These are phyloP conservation scores for Mechanitis messenoides DNA, from an alignment of 2,888 invertebrate genomes.

Conservation along the genomic window DNA sequence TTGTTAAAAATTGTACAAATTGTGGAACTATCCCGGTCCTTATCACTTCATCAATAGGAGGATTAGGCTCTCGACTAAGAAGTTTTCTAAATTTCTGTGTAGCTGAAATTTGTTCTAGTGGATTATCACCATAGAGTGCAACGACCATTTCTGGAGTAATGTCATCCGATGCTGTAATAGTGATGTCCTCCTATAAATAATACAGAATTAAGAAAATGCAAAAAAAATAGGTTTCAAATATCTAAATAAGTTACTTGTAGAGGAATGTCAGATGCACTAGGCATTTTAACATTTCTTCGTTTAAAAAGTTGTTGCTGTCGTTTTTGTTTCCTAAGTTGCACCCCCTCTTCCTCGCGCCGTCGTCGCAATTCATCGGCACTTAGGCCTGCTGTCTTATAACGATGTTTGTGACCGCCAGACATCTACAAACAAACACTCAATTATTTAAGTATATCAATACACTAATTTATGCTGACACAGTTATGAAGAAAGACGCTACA, in stretches of 20 bases:
- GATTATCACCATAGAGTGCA: conserved; percentile 85
- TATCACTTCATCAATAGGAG: conserved; percentile 98
- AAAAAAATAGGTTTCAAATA: too few species aligned
- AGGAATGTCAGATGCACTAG: conserved; percentile 55
- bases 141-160: conserved; percentile 90
- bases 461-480: background rate
- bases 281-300: conserved; percentile 86
- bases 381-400: conserved; percentile 95
- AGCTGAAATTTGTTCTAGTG: conserved; percentile 88
- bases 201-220: background rate
- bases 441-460: background rate
- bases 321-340: conserved; percentile 96
- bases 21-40: conserved; percentile 94
- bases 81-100: conserved; percentile 96
- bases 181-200: conserved; percentile 66
- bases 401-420: conserved; percentile 91
- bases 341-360: conserved; percentile 95
- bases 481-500: too few species aligned
- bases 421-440: conserved; percentile 63
- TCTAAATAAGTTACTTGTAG: conserved; percentile 45
- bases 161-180: conserved; percentile 62
- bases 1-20: conserved; percentile 93
- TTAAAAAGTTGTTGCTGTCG: conserved; percentile 96
- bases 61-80: conserved; percentile 95
- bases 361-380: conserved; percentile 95